Base-by-base conservation (phyloP, 2,113 vertebrate genomes). In the Sardina pilchardus region DNA sequence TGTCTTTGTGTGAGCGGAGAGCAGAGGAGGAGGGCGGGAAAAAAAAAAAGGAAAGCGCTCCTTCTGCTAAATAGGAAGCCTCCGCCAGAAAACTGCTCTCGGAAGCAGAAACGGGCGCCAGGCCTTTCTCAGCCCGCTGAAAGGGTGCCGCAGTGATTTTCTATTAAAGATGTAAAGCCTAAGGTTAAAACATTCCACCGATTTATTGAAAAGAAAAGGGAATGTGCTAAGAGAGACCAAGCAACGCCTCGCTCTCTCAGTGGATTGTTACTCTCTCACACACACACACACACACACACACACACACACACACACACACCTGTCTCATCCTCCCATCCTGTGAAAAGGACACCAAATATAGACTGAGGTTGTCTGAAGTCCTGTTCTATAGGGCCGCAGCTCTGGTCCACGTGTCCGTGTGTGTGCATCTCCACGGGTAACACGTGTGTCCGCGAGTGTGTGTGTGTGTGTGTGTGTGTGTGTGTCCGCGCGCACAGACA, bases 1-100 rank as follows among this genome's bases (percentile, higher is more conserved):
- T 93, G 93, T 91, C 91, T 90, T 82, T 47, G 86, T 90, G 88
- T 88, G 89, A 88, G 91, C 86, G 84, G n/a, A 71, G 63, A 30
- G n/a, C n/a, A 24, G 63, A 71, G n/a, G 6, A 26, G 24, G 3
- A 12, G 63, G 0, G 63, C 0, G 26, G 26, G 26, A 12, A 30
- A 36, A 12, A 30, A 78, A 39, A 78, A 36, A 78, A 36, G 71
- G 30, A 78, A 78, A 36, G 30, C 30, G 71, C 34, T 78, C 30
- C 71, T 78, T 78, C 71, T 34, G 71, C 71, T 78, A 36, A 30
- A 78, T 17, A 17, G 71, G 1, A 36, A 36, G 30, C 71, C 71
- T 36, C 71, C 26, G 71, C 71, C 71, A 78, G 71, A 78, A 78
- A 78, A 78, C 71, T 78, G 71, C 71, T 36, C 71, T 78, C 34